Percentiles rank a stretch among this genome's conserved stretches.
phyloP scores from a whole-genome alignment of 2,797 vertebrate genomes.

The Sebastes variabilis region DNA sequence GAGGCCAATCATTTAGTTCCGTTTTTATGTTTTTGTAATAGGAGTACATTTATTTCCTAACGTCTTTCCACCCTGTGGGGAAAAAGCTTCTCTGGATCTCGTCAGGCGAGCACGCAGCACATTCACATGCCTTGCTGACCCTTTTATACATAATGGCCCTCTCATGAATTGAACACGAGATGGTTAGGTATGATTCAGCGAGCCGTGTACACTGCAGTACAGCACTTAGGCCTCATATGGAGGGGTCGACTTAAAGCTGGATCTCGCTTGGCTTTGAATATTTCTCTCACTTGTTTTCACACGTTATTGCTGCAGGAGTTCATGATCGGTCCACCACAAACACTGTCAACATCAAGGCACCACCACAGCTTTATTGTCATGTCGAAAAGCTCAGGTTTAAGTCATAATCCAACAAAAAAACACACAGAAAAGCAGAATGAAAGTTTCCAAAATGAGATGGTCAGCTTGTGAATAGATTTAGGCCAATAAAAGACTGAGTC shows the following conservation, averaged over 20 bases:
- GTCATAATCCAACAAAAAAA: background rate
- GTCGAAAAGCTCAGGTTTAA: background rate
- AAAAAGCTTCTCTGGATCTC: constrained; percentile 39
- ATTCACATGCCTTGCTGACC: constrained; percentile 67
- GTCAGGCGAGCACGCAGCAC: constrained; percentile 39
- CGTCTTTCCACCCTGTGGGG: constrained; percentile 33
- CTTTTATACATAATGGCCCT: constrained; percentile 64
- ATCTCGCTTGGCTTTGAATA: constrained; percentile 1
- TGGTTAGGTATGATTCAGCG: constrained; percentile 63
- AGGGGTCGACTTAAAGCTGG: constrained; percentile 27
- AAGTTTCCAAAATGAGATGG: background rate
- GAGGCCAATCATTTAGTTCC: background rate
- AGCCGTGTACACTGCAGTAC: constrained; percentile 27
- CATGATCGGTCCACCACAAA: constrained; percentile 24
- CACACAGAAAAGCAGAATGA: accelerated
- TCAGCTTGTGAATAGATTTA: background rate
- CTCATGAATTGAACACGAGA: constrained; percentile 73
- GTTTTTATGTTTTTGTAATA: constrained; percentile 18
- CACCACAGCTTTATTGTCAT: background rate
- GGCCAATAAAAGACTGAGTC: background rate
- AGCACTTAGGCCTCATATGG: constrained; percentile 50
- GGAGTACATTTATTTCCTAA: background rate
- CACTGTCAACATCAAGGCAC: constrained; percentile 10
- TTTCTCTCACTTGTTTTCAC: constrained; percentile 19
- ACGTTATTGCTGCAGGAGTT: constrained; percentile 12